phyloP scores from a whole-genome alignment of 2,797 vertebrate genomes.

The Trichosurus vulpecula region DNA sequence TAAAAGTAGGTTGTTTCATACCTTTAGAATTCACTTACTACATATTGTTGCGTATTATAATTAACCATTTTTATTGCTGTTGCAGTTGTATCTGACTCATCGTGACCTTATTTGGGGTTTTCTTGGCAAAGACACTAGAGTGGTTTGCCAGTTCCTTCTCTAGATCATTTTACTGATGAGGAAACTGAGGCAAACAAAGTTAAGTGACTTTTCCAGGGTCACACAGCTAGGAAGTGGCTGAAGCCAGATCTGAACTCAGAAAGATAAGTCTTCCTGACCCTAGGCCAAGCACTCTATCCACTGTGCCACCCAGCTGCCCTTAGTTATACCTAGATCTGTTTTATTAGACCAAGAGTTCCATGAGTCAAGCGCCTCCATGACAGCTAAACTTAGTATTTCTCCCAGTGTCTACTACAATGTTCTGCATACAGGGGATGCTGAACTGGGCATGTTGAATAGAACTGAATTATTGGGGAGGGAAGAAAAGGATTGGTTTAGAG shows the following conservation, averaged over 20 bases:
- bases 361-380: not conserved
- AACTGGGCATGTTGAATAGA: not conserved
- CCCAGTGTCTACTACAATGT: not conserved
- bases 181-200: not conserved
- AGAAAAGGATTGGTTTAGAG: not conserved
- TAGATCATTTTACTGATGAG: not conserved
- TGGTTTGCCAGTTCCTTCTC: not conserved
- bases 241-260: not conserved
- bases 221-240: not conserved
- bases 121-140: not conserved
- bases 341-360: not conserved
- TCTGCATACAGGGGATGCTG: not conserved
- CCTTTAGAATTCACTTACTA: not conserved
- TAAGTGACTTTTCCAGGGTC: not conserved
- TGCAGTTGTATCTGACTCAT: not conserved
- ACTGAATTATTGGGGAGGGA: not conserved
- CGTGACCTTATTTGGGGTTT: not conserved
- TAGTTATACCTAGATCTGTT: not conserved
- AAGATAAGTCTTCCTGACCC: not conserved
- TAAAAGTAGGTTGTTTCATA: not conserved
- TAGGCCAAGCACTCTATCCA: no score
- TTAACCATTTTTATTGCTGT: not conserved
- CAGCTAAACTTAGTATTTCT: not conserved
- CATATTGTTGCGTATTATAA: not conserved
- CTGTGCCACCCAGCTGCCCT: no score